phyloP scores from a whole-genome alignment of 2,113 vertebrate species.

The Tragulus kanchil region DNA sequence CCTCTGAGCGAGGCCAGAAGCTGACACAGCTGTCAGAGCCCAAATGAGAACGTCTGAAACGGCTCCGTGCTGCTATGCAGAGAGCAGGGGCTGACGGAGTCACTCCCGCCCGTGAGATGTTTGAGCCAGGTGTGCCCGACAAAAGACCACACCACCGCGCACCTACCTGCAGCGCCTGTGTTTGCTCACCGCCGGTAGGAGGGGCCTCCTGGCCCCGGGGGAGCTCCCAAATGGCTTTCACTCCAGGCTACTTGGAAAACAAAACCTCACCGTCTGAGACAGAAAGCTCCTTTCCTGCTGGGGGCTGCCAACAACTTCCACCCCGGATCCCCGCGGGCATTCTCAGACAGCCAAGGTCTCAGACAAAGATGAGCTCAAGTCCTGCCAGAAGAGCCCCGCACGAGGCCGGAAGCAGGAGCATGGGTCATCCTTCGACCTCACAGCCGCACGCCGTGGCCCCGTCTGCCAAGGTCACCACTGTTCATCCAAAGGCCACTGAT shows the following conservation, averaged over 20 bases:
- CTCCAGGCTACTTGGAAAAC: constrained; percentile 69
- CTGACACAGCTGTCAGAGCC: constrained; percentile 73
- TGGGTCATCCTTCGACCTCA: not conserved
- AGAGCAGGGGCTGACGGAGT: constrained; percentile 82
- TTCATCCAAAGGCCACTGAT: too few relatives aligned
- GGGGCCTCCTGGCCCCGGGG: constrained; percentile 67
- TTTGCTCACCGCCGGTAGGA: constrained; percentile 87
- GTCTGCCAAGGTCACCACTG: too few relatives aligned
- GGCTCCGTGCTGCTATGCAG: constrained; percentile 84
- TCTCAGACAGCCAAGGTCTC: not conserved
- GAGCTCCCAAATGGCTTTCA: constrained; percentile 16
- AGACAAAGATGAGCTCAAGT: not conserved
- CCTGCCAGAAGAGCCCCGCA: not conserved
- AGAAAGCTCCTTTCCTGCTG: constrained; percentile 24
- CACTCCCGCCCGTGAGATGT: constrained; percentile 88
- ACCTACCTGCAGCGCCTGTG: constrained; percentile 81
- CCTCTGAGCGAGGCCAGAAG: constrained; percentile 74
- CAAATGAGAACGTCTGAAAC: constrained; percentile 62
- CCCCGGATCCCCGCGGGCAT: not conserved
- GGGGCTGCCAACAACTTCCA: not conserved
- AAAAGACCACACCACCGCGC: constrained; percentile 78
- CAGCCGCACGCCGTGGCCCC: fast-evolving
- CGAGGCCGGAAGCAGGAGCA: not conserved
- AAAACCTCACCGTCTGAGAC: constrained; percentile 70
- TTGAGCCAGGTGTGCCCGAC: constrained; percentile 90